Evolutionary conservation across 2,797 vertebrate species (phyloP).

Genomic region (Lycodopsis pacificus): DNA sequence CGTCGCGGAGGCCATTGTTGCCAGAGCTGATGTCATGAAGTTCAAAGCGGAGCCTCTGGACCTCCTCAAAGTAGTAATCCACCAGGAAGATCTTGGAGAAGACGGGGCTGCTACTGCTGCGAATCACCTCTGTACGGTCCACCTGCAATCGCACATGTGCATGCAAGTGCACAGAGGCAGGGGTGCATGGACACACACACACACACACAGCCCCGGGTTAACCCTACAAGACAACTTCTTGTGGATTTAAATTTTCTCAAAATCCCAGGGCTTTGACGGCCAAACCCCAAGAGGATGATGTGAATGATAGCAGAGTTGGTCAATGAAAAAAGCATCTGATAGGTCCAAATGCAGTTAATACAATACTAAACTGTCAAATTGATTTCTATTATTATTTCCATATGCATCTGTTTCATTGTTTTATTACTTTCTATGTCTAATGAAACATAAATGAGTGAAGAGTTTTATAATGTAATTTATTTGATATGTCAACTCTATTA

Average conservation of each 20-base stretch:
- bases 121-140: constrained; percentile 97
- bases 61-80: constrained; percentile 98
- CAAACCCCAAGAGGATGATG: background rate
- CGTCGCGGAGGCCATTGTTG: constrained; percentile 96
- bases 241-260: background rate
- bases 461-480: background rate
- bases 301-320: background rate
- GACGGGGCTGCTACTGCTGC: constrained; percentile 93
- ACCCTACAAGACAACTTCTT: background rate
- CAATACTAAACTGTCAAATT: background rate
- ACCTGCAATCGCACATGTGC: constrained; percentile 82
- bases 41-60: constrained; percentile 95
- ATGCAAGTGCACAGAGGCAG: background rate
- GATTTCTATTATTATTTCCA: background rate
- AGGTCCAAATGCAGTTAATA: background rate
- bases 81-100: constrained; percentile 98
- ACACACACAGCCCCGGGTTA: background rate
- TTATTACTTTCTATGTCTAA: background rate
- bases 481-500: background rate
- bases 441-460: background rate
- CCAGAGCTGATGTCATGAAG: constrained; percentile 97
- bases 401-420: background rate
- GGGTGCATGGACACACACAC: background rate
- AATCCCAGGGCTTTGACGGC: background rate
- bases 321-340: background rate